phyloP scores from a whole-genome alignment of 2,797 vertebrate species.

The Alcedo atthis region DNA sequence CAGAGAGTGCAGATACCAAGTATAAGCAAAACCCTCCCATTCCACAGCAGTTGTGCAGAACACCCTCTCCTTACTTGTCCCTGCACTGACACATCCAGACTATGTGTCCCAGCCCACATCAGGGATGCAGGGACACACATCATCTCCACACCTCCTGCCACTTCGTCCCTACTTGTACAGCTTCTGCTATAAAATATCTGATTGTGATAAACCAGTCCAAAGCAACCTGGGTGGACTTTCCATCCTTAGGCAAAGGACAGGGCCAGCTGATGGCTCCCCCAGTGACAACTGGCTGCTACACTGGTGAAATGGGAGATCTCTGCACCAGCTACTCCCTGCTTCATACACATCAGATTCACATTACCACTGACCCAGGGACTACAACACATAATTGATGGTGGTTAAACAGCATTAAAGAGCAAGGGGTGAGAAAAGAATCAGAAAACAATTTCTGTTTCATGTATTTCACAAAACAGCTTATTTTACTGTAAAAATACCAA shows the following conservation, averaged over 20 bases:
- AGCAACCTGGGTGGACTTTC: rapidly evolving
- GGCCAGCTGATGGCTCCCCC: neutral
- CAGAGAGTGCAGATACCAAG: rapidly evolving
- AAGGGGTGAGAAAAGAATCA: neutral
- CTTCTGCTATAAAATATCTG: neutral
- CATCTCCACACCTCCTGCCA: neutral
- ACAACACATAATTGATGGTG: rapidly evolving
- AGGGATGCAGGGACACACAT: neutral
- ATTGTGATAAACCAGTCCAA: neutral
- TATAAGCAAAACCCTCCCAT: neutral
- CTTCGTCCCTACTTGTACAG: neutral
- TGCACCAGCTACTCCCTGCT: neutral
- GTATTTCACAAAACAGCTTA: neutral
- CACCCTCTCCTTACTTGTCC: too few species aligned
- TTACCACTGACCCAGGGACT: neutral
- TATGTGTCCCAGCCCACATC: rapidly evolving
- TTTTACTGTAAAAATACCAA: neutral
- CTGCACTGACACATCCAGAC: neutral
- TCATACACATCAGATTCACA: neutral
- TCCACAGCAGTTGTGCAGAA: rapidly evolving
- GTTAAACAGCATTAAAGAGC: neutral
- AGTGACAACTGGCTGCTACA: neutral
- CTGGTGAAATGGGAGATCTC: rapidly evolving
- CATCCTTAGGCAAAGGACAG: neutral
- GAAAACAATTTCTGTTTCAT: neutral